Evolutionary conservation across 2,797 vertebrate species (phyloP).

Genomic region (Hydrocynus forskahlii): DNA sequence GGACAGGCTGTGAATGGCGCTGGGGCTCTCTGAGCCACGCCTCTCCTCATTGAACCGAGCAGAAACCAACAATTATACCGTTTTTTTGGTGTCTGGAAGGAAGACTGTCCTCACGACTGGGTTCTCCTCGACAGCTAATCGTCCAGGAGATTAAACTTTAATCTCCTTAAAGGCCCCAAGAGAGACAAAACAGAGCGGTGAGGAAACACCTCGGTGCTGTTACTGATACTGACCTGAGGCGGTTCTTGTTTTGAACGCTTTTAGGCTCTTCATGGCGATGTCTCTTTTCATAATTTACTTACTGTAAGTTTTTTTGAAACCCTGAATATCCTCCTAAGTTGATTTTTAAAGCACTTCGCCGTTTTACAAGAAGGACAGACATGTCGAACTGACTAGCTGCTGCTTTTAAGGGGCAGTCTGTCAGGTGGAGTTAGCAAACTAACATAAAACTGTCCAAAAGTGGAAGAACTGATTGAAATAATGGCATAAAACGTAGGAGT

Average conservation of each 20-base stretch:
- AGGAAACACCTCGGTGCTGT: not conserved
- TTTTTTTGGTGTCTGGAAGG: not conserved
- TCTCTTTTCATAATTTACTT: no score
- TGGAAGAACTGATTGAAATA: not conserved
- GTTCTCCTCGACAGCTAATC: not conserved
- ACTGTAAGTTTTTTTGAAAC: no score
- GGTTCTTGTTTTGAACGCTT: no score
- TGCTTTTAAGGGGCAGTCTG: no score
- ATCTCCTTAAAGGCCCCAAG: conserved; percentile 50
- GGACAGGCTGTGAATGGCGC: not conserved
- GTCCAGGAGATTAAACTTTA: conserved; percentile 39
- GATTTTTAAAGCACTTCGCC: no score
- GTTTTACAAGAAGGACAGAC: not conserved
- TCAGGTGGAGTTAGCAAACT: not conserved
- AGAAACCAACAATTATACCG: no score
- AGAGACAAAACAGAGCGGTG: conserved; percentile 19
- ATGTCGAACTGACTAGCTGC: not conserved
- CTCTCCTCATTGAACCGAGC: not conserved
- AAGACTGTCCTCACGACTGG: not conserved
- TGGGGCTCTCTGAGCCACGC: not conserved
- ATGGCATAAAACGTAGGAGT: no score
- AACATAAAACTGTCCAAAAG: not conserved
- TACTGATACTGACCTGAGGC: not conserved
- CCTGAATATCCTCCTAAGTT: no score
- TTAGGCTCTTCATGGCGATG: no score